Conservation (phyloP, 1,140 invertebrate genomes). For the Elymnias hypermnestra region DNA sequence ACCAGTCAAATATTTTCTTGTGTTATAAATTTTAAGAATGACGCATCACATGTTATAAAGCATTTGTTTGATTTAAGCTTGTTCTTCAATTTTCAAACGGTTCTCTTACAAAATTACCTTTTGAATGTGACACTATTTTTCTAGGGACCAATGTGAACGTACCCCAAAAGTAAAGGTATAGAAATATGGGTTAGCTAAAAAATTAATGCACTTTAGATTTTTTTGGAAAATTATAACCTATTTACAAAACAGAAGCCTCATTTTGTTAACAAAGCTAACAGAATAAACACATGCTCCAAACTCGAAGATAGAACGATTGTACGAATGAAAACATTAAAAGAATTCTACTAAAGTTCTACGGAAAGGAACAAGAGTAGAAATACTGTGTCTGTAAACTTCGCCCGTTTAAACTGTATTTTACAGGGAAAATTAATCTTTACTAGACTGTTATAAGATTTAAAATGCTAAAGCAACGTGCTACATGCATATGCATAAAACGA, state of each 20-base stretch:
- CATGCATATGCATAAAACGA: conserved; percentile 14
- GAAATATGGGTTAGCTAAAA: no score
- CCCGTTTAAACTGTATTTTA: neutral
- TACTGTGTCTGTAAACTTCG: neutral
- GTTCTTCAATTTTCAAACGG: no score
- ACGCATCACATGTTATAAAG: no score
- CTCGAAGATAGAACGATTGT: neutral
- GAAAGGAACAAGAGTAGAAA: conserved; percentile 3
- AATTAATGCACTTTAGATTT: no score
- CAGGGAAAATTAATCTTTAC: neutral
- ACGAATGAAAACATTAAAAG: neutral
- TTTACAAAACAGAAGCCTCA: neutral
- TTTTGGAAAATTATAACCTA: no score
- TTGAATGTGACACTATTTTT: no score
- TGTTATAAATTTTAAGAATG: no score
- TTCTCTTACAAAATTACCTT: no score
- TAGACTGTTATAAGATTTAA: neutral
- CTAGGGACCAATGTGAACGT: no score
- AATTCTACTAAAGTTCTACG: neutral
- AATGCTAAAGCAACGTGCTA: neutral
- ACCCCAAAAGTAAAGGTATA: no score
- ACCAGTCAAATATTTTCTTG: no score
- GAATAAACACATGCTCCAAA: neutral
- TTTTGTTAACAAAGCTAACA: neutral
- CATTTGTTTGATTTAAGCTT: no score